These are phyloP conservation scores for Mellilla xanthometata DNA, from an alignment of 2,888 invertebrate species.

Conservation along the genomic window DNA sequence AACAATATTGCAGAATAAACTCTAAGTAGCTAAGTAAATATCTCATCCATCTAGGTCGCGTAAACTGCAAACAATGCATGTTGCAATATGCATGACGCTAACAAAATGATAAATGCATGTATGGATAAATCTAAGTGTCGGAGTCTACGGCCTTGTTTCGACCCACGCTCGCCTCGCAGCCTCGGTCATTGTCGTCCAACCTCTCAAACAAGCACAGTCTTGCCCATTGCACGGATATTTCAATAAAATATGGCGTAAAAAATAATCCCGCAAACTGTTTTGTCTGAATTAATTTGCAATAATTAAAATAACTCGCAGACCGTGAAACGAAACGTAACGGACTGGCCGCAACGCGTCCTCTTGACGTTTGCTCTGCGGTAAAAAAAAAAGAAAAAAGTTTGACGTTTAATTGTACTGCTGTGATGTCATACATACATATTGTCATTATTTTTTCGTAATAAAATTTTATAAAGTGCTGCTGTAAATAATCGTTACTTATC, in stretches of 20 bases:
- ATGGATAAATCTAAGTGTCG: constrained; percentile 50
- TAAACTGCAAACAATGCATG: constrained; percentile 54
- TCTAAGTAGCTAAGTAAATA: constrained; percentile 1
- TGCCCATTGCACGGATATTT: constrained; percentile 29
- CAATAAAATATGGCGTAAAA: constrained; percentile 4
- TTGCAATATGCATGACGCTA: constrained; percentile 64
- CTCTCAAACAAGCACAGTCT: constrained; percentile 37
- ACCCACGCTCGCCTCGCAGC: constrained; percentile 57
- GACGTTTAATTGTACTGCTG: constrained; percentile 59
- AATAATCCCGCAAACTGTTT: constrained; percentile 10
- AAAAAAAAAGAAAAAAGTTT: constrained; percentile 61
- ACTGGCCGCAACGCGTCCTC: constrained; percentile 49
- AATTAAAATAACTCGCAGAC: constrained; percentile 43
- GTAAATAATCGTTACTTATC: constrained; percentile 29
- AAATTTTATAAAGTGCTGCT: constrained; percentile 45
- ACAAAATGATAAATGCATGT: constrained; percentile 51
- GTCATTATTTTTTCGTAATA: constrained; percentile 30
- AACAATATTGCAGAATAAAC: constrained; percentile 4
- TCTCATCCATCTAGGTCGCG: constrained; percentile 39
- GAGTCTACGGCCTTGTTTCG: constrained; percentile 56
- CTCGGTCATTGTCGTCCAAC: constrained; percentile 66
- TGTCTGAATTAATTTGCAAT: constrained; percentile 21
- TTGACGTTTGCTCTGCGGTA: constrained; percentile 39
- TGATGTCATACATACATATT: constrained; percentile 54
- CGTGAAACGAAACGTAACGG: constrained; percentile 71